Conservation (phyloP, 2,113 vertebrate genomes). For the Alouatta palliata region DNA sequence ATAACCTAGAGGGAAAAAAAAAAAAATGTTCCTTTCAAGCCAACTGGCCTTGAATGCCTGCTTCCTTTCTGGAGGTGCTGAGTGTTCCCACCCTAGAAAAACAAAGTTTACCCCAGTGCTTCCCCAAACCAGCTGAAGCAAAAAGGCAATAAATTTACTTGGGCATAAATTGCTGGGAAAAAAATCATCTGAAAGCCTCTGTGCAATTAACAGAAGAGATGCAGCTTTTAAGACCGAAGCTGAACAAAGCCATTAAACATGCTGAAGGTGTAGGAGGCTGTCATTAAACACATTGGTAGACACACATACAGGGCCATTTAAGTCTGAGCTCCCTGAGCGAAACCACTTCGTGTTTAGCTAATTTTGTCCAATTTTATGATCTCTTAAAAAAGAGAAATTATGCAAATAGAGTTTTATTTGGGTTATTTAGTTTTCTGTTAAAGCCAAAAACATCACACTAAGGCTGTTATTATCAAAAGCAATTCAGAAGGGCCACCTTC, state of each 20-base stretch:
- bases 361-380: constrained; percentile 8
- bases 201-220: constrained; percentile 41
- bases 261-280: neutral
- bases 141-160: constrained; percentile 47
- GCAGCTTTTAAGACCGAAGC: constrained; percentile 17
- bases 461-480: neutral
- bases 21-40: neutral
- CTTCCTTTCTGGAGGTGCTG: constrained; percentile 8
- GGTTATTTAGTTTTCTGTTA: neutral
- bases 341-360: constrained; percentile 19
- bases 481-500: neutral
- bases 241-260: constrained; percentile 32
- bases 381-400: neutral
- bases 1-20: neutral
- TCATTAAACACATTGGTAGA: constrained; percentile 23
- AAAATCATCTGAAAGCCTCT: constrained; percentile 13
- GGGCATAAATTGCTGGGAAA: neutral
- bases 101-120: neutral
- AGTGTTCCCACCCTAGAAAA: neutral
- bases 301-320: neutral
- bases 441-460: neutral
- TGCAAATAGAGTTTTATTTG: neutral
- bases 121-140: constrained; percentile 12
- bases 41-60: neutral
- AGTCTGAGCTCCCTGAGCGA: neutral